Conservation (phyloP, 1,140 invertebrate species). For the Megathymus violae region DNA sequence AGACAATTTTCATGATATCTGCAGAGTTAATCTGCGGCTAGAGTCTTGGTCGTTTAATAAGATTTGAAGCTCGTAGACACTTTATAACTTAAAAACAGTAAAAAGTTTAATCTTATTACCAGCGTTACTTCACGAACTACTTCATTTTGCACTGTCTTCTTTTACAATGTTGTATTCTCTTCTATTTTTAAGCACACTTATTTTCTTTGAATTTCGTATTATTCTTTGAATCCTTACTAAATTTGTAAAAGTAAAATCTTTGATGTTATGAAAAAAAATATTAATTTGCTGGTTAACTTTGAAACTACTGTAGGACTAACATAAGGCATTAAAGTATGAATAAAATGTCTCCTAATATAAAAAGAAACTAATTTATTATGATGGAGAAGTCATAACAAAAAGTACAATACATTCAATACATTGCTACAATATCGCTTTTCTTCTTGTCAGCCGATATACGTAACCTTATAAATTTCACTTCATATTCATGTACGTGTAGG, state of each 20-base stretch:
- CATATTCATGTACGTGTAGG: background rate
- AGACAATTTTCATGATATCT: conserved; percentile 36
- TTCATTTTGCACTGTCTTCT: conserved; percentile 15
- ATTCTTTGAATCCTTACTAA: too few species aligned
- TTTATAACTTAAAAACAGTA: conserved; percentile 36
- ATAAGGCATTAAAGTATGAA: too few species aligned
- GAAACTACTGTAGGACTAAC: too few species aligned
- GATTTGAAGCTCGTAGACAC: conserved; percentile 35
- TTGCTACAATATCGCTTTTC: too few species aligned
- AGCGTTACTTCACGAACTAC: conserved; percentile 31
- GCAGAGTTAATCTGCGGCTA: conserved; percentile 35
- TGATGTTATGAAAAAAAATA: too few species aligned
- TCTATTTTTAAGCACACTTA: background rate
- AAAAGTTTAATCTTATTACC: conserved; percentile 34
- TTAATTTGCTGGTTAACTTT: too few species aligned
- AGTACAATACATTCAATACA: too few species aligned
- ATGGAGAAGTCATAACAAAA: too few species aligned
- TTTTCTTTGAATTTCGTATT: background rate
- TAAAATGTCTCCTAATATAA: too few species aligned
- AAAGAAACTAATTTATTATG: too few species aligned
- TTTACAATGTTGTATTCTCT: background rate
- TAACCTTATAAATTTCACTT: background rate
- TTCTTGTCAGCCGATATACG: too few species aligned
- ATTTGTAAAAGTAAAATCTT: too few species aligned
- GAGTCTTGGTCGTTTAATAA: conserved; percentile 37